Evolutionary conservation across 2,113 vertebrate genomes (phyloP).

Genomic region (Cheilinus undulatus): DNA sequence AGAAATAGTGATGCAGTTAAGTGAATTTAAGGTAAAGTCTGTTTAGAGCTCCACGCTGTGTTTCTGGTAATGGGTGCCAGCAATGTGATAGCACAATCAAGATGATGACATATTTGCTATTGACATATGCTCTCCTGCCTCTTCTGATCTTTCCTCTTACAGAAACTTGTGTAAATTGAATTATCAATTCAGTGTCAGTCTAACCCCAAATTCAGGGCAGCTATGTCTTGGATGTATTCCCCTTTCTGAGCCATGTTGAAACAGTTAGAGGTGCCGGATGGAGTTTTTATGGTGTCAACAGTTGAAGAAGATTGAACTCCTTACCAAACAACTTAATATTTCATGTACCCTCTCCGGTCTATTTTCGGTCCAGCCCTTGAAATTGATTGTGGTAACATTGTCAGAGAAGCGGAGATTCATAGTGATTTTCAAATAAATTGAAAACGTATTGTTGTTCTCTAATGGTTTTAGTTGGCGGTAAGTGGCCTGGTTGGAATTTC

Average conservation of each 20-base stretch:
- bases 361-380: constrained; percentile 59
- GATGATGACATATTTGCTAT: no score
- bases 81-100: no score
- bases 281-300: constrained; percentile 57
- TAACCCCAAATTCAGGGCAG: constrained; percentile 69
- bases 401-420: constrained; percentile 62
- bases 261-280: constrained; percentile 54
- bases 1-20: no score
- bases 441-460: constrained; percentile 73
- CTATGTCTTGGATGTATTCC: constrained; percentile 38
- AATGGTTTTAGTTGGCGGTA: constrained; percentile 79
- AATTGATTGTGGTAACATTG: constrained; percentile 74
- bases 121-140: no score
- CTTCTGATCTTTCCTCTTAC: no score
- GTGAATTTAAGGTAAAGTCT: no score
- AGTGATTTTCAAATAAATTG: constrained; percentile 77
- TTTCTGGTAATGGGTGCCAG: no score
- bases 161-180: constrained; percentile 73
- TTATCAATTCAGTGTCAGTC: neutral
- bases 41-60: no score
- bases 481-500: constrained; percentile 74
- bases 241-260: constrained; percentile 42
- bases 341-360: constrained; percentile 60
- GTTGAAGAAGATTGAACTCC: constrained; percentile 52
- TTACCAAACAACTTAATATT: constrained; percentile 70